A percentile compares a stretch with the other conserved stretches of the same genome.
Conservation (phyloP, 2,888 invertebrate genomes). For the Diploptera punctata region DNA sequence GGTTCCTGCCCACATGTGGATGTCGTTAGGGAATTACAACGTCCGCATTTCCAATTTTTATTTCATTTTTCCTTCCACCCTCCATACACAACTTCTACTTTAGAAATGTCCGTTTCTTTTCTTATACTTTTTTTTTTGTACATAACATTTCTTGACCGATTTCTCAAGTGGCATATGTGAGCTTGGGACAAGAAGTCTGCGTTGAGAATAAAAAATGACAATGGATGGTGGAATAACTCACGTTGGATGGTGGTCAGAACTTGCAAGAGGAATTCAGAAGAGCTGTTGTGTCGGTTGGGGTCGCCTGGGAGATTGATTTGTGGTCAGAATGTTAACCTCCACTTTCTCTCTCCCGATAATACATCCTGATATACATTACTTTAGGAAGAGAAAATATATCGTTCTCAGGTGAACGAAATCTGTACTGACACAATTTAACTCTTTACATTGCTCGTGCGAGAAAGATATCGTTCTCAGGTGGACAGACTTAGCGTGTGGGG, state of each 20-base stretch:
- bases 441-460: too few relatives aligned
- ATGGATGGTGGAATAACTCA: conserved; percentile 46
- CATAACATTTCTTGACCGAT: conserved; percentile 41
- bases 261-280: conserved; percentile 17
- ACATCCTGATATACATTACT: too few relatives aligned
- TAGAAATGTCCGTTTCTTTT: conserved; percentile 48
- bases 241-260: conserved; percentile 36
- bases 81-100: conserved; percentile 42
- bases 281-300: conserved; percentile 20
- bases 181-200: conserved; percentile 8
- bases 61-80: conserved; percentile 10
- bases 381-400: too few relatives aligned
- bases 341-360: too few relatives aligned
- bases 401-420: too few relatives aligned
- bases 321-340: conserved; percentile 31
- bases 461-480: too few relatives aligned
- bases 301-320: conserved; percentile 41
- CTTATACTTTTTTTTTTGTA: not conserved
- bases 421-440: too few relatives aligned
- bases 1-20: conserved; percentile 42
- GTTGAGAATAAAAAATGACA: conserved; percentile 52
- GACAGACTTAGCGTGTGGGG: too few relatives aligned
- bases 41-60: conserved; percentile 51
- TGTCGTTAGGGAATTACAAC: conserved; percentile 51
- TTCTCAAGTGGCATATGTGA: conserved; percentile 40